Conservation (phyloP, 2,888 invertebrate species). For the Cantharis rufa region DNA sequence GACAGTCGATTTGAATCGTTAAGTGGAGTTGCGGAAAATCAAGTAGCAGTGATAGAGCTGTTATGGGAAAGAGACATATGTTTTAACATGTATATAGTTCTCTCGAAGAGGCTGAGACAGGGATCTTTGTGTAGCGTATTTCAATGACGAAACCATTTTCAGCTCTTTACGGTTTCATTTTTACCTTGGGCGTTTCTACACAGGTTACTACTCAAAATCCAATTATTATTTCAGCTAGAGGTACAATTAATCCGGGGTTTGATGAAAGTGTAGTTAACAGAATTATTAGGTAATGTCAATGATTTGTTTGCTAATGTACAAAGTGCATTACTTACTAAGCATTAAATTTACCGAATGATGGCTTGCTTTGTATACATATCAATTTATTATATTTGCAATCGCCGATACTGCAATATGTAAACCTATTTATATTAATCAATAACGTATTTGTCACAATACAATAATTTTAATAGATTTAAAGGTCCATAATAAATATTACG, state of each 20-base stretch:
- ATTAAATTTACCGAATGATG: background rate
- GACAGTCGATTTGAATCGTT: background rate
- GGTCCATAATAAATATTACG: background rate
- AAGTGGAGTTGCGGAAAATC: background rate
- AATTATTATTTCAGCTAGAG: constrained; percentile 15
- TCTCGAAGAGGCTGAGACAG: constrained; percentile 30
- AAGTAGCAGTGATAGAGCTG: constrained; percentile 23
- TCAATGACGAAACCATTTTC: constrained; percentile 29
- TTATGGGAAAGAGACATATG: constrained; percentile 38
- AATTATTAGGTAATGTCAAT: background rate
- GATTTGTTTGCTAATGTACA: background rate
- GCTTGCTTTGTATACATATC: background rate
- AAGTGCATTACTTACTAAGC: background rate
- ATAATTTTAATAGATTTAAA: constrained; percentile 13
- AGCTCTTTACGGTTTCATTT: constrained; percentile 26
- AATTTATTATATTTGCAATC: background rate
- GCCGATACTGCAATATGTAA: background rate
- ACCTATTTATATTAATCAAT: constrained; percentile 23
- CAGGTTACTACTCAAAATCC: constrained; percentile 26
- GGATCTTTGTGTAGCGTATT: constrained; percentile 32
- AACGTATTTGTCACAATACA: constrained; percentile 20
- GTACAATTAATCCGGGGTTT: constrained; percentile 16
- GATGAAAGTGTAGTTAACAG: constrained; percentile 16
- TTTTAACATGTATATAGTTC: constrained; percentile 33
- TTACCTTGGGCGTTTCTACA: constrained; percentile 25